Base-by-base conservation (phyloP, 2,888 invertebrate genomes). In the Synergus umbraculus region DNA sequence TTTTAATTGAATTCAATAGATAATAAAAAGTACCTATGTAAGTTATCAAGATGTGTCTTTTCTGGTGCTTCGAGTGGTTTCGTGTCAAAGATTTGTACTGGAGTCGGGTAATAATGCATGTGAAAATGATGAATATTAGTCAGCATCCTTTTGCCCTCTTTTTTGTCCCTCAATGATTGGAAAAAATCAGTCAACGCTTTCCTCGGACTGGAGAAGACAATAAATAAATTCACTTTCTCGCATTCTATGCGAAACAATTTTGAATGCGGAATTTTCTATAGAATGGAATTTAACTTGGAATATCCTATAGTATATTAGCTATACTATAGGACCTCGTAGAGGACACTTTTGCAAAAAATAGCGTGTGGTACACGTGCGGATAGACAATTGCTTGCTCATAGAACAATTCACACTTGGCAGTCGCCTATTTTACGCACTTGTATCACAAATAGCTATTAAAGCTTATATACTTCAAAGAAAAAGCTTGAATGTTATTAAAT, bases 31-130 rank as follows among this genome's bases (percentile, higher is more conserved):
- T 76, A 89, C 88, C 85, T 83, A 77, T 88, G 86, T n/a, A 87
- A 81, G 29, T 83, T 77, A 0, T 87, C 86, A 43, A 89, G 78
- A 37, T 85, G 85, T 12, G 79, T 77, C 79, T 83, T 84, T 0
- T 81, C 82, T 22, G 88, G 88, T 46, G 86, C 86, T 73, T 82
- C 85, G 0, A 84, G 46, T 12, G 86, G 82, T 43, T 85, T 85
- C 4, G 82, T 65, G 29, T 84, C n/a, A 1, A 84, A n/a, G 18
- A 81, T 12, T 7, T 84, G 81, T 37, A 88, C 15, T 7, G 86
- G 86, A 1, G 86, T 73, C 0, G 89, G 89, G 82, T 88, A 89
- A 67, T 90, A 90, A 79, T 90, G 89, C 81, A 88, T 67, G 82
- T 89, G 89, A 80, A 86, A 87, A 80, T 90, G 90, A 83, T 88